A percentile compares a stretch with the other conserved stretches of the same genome.
phyloP scores from a whole-genome alignment of 2,888 invertebrate genomes.

The Tipula vernalis region DNA sequence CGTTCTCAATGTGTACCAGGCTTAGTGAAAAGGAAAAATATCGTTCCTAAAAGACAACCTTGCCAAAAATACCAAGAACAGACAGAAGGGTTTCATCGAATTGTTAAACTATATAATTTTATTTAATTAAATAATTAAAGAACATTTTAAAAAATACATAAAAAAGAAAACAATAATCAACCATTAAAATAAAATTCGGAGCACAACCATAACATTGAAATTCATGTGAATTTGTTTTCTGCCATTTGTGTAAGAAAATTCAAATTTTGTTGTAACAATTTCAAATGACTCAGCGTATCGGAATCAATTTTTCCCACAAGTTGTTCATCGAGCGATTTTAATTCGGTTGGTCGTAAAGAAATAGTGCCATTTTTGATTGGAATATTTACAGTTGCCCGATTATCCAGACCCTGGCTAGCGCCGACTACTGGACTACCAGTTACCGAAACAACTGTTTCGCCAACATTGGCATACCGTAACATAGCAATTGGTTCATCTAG shows the following conservation, averaged over 20 bases:
- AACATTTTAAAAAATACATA: background rate
- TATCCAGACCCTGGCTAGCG: constrained; percentile 29
- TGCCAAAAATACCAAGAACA: no score
- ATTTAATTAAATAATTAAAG: no score
- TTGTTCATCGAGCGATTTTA: constrained; percentile 25
- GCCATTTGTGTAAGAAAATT: constrained; percentile 30
- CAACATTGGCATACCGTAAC: constrained; percentile 32
- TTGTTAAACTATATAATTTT: no score
- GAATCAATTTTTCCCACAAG: constrained; percentile 28
- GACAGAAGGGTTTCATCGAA: no score
- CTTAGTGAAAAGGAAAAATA: no score
- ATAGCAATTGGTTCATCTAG: constrained; percentile 26
- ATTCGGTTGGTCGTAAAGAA: constrained; percentile 30
- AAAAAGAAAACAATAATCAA: background rate
- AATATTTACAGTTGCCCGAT: constrained; percentile 33
- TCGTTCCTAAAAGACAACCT: no score
- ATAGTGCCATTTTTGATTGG: constrained; percentile 32
- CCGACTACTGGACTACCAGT: constrained; percentile 33
- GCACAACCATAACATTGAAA: background rate
- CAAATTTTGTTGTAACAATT: constrained; percentile 29
- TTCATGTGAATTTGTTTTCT: constrained; percentile 16
- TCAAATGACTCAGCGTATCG: constrained; percentile 29
- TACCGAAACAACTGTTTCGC: constrained; percentile 32
- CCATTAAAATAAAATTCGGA: background rate
- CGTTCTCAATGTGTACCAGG: no score